phyloP scores from a whole-genome alignment of 2,888 invertebrate genomes.

The Formica aserva region DNA sequence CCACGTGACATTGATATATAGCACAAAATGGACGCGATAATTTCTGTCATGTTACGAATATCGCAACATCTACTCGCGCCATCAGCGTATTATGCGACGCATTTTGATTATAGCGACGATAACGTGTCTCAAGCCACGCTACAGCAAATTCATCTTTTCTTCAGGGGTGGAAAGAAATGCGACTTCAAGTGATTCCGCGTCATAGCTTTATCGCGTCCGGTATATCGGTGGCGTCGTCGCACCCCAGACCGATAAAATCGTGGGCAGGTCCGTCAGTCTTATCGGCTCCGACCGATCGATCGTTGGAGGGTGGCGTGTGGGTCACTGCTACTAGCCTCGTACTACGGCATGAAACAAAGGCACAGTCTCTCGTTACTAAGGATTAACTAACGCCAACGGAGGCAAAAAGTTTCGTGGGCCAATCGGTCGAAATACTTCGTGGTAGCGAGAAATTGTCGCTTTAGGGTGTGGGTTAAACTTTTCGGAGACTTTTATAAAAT shows the following conservation, averaged over 20 bases:
- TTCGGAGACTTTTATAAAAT: conserved; percentile 33
- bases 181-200: conserved; percentile 63
- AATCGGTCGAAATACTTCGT: conserved; percentile 62
- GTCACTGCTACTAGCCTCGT: conserved; percentile 51
- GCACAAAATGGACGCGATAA: conserved; percentile 13
- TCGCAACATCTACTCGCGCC: conserved; percentile 33
- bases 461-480: conserved; percentile 49
- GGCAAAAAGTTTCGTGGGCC: conserved; percentile 63
- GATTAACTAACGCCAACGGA: conserved; percentile 63
- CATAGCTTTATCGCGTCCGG: conserved; percentile 63
- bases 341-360: conserved; percentile 70
- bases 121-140: not conserved
- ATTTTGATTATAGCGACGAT: conserved; percentile 37
- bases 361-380: conserved; percentile 72
- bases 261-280: conserved; percentile 59
- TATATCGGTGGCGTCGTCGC: conserved; percentile 68
- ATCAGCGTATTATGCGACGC: conserved; percentile 23
- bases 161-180: conserved; percentile 54
- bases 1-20: conserved; percentile 37
- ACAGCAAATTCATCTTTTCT: conserved; percentile 15
- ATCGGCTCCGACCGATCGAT: conserved; percentile 69
- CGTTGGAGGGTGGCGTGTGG: conserved; percentile 56
- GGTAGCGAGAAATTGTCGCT: conserved; percentile 59
- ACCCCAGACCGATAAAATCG: conserved; percentile 69
- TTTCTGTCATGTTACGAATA: conserved; percentile 36